Evolutionary conservation across 2,113 vertebrate genomes (phyloP).

Genomic region (Vidua chalybeata): DNA sequence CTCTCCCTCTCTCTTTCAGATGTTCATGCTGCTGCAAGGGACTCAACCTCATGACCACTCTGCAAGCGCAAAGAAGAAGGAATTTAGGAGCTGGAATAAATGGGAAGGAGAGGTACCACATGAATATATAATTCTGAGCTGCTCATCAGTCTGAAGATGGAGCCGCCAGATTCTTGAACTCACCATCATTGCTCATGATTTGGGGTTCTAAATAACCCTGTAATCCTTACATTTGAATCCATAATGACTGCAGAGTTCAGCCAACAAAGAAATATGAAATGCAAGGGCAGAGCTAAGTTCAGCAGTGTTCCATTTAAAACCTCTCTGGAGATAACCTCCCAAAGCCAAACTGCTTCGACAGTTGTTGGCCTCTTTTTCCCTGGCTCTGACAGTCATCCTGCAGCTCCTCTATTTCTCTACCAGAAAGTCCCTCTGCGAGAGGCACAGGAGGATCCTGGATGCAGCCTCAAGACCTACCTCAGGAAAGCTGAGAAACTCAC

Average conservation of each 20-base stretch:
- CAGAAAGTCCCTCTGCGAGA: not conserved
- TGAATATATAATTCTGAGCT: not conserved
- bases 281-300: not conserved
- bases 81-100: conserved; percentile 23
- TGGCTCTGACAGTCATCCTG: not conserved
- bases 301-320: not conserved
- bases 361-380: not conserved
- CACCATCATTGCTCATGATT: not conserved
- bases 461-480: not conserved
- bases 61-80: not conserved
- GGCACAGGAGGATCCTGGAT: not conserved
- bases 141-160: not conserved
- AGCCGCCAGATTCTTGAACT: conserved; percentile 21
- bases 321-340: not conserved
- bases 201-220: not conserved
- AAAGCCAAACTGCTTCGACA: not conserved
- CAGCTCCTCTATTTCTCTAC: not conserved
- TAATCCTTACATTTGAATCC: not conserved
- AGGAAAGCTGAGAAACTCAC: not conserved
- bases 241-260: conserved; percentile 11
- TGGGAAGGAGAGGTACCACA: not conserved
- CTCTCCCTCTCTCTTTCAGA: not conserved
- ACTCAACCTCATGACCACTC: not conserved
- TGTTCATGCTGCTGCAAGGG: not conserved
- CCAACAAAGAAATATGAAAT: not conserved